Evolutionary conservation across 2,888 invertebrate species (phyloP).

Genomic region (Eupeodes luniger): DNA sequence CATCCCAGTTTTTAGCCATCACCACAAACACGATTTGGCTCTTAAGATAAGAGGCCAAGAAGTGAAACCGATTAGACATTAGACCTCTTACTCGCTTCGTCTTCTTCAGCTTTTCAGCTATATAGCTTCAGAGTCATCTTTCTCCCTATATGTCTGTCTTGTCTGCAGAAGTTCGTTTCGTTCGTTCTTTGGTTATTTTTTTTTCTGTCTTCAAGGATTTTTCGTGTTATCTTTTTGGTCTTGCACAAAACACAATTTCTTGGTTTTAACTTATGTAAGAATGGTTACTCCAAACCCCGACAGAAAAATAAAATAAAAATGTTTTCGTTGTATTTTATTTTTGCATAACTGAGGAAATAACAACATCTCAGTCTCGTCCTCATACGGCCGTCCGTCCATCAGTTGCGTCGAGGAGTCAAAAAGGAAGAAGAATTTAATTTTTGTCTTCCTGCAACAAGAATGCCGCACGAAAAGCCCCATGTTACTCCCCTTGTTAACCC

Average conservation of each 20-base stretch:
- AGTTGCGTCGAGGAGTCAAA: background rate
- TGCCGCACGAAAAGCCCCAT: constrained; percentile 5
- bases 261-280: constrained; percentile 30
- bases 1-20: background rate
- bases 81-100: constrained; percentile 22
- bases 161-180: background rate
- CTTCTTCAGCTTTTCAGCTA: background rate
- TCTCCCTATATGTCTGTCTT: background rate
- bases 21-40: constrained; percentile 72
- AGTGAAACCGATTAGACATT: constrained; percentile 52
- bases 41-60: constrained; percentile 59
- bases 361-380: background rate
- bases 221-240: constrained; percentile 49
- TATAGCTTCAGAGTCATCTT: background rate
- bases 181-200: background rate
- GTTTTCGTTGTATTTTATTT: constrained; percentile 20
- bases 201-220: background rate
- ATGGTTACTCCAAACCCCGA: constrained; percentile 51
- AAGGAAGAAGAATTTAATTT: constrained; percentile 55
- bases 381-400: too few species aligned
- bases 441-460: constrained; percentile 30
- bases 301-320: constrained; percentile 68
- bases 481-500: constrained; percentile 1
- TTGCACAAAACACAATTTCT: background rate
- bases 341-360: constrained; percentile 7